Evolutionary conservation across 2,797 vertebrate genomes (phyloP), one percentile per base, ranked within the genome.

Genomic region (Rhinogobio ventralis): DNA sequence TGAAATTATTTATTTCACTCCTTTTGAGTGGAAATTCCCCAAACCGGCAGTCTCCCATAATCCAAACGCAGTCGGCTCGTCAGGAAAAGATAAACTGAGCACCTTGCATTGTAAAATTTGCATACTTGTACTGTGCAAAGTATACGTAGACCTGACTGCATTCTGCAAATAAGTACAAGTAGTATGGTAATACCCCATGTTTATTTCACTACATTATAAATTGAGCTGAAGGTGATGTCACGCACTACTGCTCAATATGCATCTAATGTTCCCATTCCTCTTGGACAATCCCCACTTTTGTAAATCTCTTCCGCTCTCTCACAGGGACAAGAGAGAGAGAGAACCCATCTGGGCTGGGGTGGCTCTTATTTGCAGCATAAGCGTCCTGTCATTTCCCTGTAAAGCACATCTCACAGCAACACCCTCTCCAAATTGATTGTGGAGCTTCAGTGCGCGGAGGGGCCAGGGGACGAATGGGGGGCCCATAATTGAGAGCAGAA

Each of bases 401-500:
- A 93, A 94, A 94, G 94, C 89, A 89, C 91, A 94, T 93, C 94
- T 84, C 88, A 79, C 86, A 86, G 87, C 53, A 75, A 87, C 49
- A 87, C 39, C 79, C 78, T 85, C 71, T 91, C 92, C 88, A 96
- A 95, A 96, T 95, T 95, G 95, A 96, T 95, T 96, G 93, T 93
- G 91, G 92, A 69, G 68, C 94, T 90, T 92, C 88, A 90, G 91
- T 91, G 93, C 93, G 92, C 93, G 86, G 51, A 89, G 81, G 90
- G 91, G 92, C 91, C 83, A 94, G 93, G 90, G 89, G 92, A 93
- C 90, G 93, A 92, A 95, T 5, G 90, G 92, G 95, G 93, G 89
- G 91, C 92, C 93, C 91, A 95, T 96, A 96, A 97, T 96, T 95
- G 96, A 96, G 96, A 95, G 91, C 91, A 94, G 96, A 98, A 97